Evolutionary conservation across 2,888 invertebrate species (phyloP).

Genomic region (Drosophila neutralis): DNA sequence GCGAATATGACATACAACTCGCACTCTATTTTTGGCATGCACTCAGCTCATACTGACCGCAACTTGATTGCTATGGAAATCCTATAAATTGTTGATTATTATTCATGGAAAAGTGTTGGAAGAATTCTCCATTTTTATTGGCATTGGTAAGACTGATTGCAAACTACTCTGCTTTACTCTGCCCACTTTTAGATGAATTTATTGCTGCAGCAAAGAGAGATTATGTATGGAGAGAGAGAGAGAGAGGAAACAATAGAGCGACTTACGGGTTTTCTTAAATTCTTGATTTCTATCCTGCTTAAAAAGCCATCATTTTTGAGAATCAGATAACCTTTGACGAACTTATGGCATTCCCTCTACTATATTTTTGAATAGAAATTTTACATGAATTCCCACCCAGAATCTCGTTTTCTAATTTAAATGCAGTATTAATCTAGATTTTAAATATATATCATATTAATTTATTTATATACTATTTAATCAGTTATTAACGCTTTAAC

Average conservation of each 20-base stretch:
- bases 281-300: background rate
- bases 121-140: slow-evolving; percentile 6
- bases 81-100: slow-evolving; percentile 20
- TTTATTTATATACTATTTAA: background rate
- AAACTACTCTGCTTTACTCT: background rate
- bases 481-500: background rate
- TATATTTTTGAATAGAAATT: background rate
- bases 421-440: background rate
- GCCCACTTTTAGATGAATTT: background rate
- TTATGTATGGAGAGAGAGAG: background rate
- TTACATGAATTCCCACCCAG: background rate
- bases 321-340: background rate
- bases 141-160: slow-evolving; percentile 1
- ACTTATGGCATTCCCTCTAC: background rate
- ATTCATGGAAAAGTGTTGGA: slow-evolving; percentile 10
- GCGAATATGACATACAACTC: slow-evolving; percentile 14
- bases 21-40: slow-evolving; percentile 8
- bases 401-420: background rate
- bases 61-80: slow-evolving; percentile 42
- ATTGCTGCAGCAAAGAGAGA: background rate
- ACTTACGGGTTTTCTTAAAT: background rate
- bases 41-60: slow-evolving; percentile 20
- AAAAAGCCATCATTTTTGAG: background rate
- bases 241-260: background rate
- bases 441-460: background rate